Evolutionary conservation across 1,140 invertebrate genomes (phyloP).

Genomic region (Leptinotarsa defecta): DNA sequence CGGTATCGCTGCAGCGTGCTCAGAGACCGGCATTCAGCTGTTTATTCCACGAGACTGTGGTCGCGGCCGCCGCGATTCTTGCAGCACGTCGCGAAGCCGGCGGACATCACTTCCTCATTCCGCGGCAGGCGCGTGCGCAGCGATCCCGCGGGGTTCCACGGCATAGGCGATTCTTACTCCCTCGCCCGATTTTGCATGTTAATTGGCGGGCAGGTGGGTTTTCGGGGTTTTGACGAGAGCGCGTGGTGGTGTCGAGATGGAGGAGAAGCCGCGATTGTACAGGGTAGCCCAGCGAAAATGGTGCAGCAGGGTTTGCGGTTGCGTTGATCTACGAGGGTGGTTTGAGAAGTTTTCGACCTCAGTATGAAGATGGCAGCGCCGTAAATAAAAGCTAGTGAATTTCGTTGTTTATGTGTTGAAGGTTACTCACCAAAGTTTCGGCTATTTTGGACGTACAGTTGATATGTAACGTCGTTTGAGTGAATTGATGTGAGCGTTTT

Average conservation of each 20-base stretch:
- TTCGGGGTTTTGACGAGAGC: background rate
- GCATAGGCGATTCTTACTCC: background rate
- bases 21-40: constrained; percentile 8
- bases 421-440: too few species aligned
- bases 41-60: background rate
- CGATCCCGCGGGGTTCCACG: constrained; percentile 1
- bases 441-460: too few species aligned
- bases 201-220: background rate
- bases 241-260: background rate
- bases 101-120: constrained; percentile 25
- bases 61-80: constrained; percentile 26
- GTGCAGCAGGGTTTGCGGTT: too few species aligned
- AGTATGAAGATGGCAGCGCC: too few species aligned
- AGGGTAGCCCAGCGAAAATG: too few species aligned
- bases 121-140: constrained; percentile 18
- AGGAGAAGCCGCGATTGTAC: too few species aligned
- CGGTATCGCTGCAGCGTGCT: background rate
- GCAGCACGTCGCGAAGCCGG: constrained; percentile 18
- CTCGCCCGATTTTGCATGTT: background rate
- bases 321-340: too few species aligned
- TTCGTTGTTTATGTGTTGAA: too few species aligned
- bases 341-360: too few species aligned
- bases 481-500: too few species aligned
- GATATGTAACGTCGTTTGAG: too few species aligned
- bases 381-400: too few species aligned